These are phyloP conservation scores for Emesis furor DNA, from an alignment of 2,888 invertebrate species.

Conservation along the genomic window DNA sequence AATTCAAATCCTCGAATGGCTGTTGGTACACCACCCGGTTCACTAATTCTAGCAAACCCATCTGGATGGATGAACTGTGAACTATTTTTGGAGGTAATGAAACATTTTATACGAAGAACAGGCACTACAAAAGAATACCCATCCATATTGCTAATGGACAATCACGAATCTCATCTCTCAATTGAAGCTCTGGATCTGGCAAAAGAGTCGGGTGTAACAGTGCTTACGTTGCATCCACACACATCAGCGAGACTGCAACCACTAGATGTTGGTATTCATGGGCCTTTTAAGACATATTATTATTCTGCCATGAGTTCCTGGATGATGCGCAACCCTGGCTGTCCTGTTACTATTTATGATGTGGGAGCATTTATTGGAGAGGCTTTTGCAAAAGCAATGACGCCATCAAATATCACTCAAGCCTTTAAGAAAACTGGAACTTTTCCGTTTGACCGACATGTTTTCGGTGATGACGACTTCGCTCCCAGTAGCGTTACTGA, in stretches of 20 bases:
- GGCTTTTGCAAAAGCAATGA: conserved; percentile 61
- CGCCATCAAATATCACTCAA: conserved; percentile 51
- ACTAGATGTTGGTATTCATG: conserved; percentile 15
- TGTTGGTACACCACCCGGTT: conserved; percentile 79
- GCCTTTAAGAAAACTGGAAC: conserved; percentile 53
- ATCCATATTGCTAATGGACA: conserved; percentile 78
- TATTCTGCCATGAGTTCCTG: conserved; percentile 69
- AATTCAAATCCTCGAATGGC: conserved; percentile 70
- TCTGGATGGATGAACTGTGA: conserved; percentile 81
- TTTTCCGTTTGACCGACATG: conserved; percentile 39
- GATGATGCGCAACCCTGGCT: conserved; percentile 65
- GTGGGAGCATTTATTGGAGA: conserved; percentile 64
- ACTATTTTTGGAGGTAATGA: conserved; percentile 79
- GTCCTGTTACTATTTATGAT: conserved; percentile 53
- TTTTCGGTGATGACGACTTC: conserved; percentile 46
- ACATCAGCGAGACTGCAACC: conserved; percentile 71
- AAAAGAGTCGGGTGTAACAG: conserved; percentile 61
- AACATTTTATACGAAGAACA: conserved; percentile 80
- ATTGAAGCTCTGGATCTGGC: conserved; percentile 68
- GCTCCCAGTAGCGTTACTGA: conserved; percentile 44
- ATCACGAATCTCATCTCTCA: conserved; percentile 77
- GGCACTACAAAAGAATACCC: conserved; percentile 74
- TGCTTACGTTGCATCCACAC: conserved; percentile 67
- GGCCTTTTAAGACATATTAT: conserved; percentile 64
- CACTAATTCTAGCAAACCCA: conserved; percentile 78